These are phyloP conservation scores for Trachelus tabidus DNA, from an alignment of 2,888 invertebrate species.

Conservation along the genomic window DNA sequence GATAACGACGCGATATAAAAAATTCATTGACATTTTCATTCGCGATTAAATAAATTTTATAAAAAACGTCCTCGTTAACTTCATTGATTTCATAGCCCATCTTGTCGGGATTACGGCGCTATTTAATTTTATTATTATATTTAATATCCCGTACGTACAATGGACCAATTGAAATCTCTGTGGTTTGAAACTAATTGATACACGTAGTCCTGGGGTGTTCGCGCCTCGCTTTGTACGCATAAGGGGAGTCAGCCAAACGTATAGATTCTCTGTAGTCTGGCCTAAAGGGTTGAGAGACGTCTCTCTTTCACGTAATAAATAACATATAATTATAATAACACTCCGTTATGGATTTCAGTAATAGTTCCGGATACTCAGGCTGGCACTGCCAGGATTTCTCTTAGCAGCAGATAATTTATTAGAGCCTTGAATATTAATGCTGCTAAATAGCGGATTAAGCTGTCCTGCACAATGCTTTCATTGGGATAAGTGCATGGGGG, in stretches of 20 bases:
- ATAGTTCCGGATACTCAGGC: conserved; percentile 9
- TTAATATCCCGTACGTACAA: too few relatives aligned
- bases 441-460: conserved; percentile 22
- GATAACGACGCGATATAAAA: neutral
- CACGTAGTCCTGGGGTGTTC: too few relatives aligned
- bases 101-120: too few relatives aligned
- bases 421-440: conserved; percentile 27
- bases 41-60: neutral
- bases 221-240: too few relatives aligned
- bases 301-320: conserved; percentile 34
- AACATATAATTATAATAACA: conserved; percentile 39
- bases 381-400: conserved; percentile 19
- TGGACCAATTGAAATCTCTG: too few relatives aligned
- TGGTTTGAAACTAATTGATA: too few relatives aligned
- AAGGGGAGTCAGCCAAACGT: too few relatives aligned
- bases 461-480: conserved; percentile 4
- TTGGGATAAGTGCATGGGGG: conserved; percentile 4
- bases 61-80: neutral
- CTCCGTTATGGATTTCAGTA: conserved; percentile 26
- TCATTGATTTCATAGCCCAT: neutral
- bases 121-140: too few relatives aligned
- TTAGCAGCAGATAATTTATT: conserved; percentile 28
- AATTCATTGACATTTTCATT: neutral
- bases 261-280: too few relatives aligned
- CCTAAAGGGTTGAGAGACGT: conserved; percentile 10